Percentiles rank a stretch among this genome's conserved stretches.
Evolutionary conservation across 1,140 invertebrate genomes (phyloP).

Genomic region (Lordiphosa stackelbergi): DNA sequence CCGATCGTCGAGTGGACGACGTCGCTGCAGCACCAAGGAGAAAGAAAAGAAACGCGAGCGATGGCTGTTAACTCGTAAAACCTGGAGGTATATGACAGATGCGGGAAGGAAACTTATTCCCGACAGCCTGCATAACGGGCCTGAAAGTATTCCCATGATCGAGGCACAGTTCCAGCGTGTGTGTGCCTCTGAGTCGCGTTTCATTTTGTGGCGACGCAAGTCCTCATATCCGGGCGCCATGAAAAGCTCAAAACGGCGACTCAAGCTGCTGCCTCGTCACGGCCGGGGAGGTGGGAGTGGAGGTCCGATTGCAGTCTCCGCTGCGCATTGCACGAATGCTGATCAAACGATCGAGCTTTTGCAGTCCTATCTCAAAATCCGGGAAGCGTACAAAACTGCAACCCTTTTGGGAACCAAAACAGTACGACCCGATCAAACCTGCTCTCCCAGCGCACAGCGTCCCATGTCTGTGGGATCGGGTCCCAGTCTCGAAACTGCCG

Average conservation of each 20-base stretch:
- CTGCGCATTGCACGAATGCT: slow-evolving; percentile 32
- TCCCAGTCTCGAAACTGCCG: not conserved
- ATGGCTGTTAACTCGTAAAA: slow-evolving; percentile 91
- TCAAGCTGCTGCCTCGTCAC: slow-evolving; percentile 78
- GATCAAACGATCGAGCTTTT: slow-evolving; percentile 55
- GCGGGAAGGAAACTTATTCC: slow-evolving; percentile 90
- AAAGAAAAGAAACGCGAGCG: slow-evolving; percentile 81
- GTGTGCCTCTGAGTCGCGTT: slow-evolving; percentile 86
- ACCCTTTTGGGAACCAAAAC: slow-evolving; percentile 59
- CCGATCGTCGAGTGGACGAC: slow-evolving; percentile 14
- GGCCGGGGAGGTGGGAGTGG: slow-evolving; percentile 43
- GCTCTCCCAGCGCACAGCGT: slow-evolving; percentile 57
- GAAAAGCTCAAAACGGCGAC: slow-evolving; percentile 74
- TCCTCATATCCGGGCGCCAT: slow-evolving; percentile 85
- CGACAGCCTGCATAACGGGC: slow-evolving; percentile 83
- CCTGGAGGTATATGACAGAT: slow-evolving; percentile 93
- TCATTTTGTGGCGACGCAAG: slow-evolving; percentile 87
- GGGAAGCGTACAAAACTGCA: slow-evolving; percentile 55
- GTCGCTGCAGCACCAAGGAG: slow-evolving; percentile 43
- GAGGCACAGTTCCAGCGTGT: slow-evolving; percentile 91
- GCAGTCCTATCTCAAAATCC: slow-evolving; percentile 58
- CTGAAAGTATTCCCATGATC: slow-evolving; percentile 86
- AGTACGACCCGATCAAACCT: slow-evolving; percentile 61
- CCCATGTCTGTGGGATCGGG: slow-evolving; percentile 21
- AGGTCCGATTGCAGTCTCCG: not conserved